Evolutionary conservation across 2,113 vertebrate genomes (phyloP), one percentile per base, ranked within the genome.

Genomic region (Anhinga anhinga): DNA sequence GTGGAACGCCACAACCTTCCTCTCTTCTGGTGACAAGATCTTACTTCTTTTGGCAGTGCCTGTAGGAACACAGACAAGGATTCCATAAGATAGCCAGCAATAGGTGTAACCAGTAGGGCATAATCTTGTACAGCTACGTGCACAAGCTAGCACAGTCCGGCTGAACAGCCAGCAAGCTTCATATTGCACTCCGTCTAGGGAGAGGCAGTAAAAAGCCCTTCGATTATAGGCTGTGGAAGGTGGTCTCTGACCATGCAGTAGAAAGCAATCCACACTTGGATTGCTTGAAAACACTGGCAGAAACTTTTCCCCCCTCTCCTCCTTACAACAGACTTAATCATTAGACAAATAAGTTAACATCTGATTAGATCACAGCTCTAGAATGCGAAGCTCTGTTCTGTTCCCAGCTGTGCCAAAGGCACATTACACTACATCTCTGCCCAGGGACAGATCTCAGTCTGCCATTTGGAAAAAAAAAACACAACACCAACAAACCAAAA

Each of bases 41-140:
- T 99, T 99, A 63, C 98, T 99, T 89, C 99, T 99, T 95, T 99
- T 99, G 88, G 98, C 98, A 29, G 99, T 99, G 71, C 99, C 99
- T 99, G 59, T 3, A 72, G 74, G 85, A 59, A 67, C 12, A 40
- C 19, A 70, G 59, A 69, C 1, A 40, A 40, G 56, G 29, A 23
- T 12, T 67, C 0, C 7, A 0, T 22, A 16, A 59, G 76, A n/a
- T 4, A 34, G 62, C 14, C 2, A 2, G 66, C 30, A 44, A 23
- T 1, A 63, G 40, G 70, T 32, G 62, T 26, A 52, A 38, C 17
- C 36, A 71, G 69, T 0, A 25, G 56, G 65, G 36, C 25, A 50
- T 2, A 17, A 63, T 21, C 52, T 32, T 8, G n/a, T 27, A 11
- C 66, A 86, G 83, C 22, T 4, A 11, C 27, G 63, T 1, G 32